These are phyloP conservation scores for Drosophila nebulosa DNA, from an alignment of 1,140 invertebrate species.

Conservation along the genomic window DNA sequence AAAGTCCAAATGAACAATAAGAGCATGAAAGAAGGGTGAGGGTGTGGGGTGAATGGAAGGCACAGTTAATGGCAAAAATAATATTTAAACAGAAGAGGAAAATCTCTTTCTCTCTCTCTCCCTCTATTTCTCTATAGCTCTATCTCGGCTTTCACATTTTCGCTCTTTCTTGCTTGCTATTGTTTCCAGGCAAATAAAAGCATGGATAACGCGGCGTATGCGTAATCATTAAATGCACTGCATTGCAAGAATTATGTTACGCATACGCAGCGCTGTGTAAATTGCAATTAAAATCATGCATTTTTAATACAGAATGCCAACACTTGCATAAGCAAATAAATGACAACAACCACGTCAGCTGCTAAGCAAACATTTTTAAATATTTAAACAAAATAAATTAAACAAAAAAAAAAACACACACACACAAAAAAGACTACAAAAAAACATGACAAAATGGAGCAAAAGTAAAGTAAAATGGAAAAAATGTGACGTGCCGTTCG, in stretches of 20 bases:
- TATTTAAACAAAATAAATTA: slow-evolving; percentile 48
- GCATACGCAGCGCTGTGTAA: slow-evolving; percentile 53
- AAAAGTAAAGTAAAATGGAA: slow-evolving; percentile 29
- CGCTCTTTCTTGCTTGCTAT: not conserved
- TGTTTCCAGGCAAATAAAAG: not conserved
- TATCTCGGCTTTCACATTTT: too few relatives aligned
- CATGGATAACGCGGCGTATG: slow-evolving; percentile 57
- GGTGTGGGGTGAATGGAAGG: slow-evolving; percentile 1
- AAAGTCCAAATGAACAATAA: slow-evolving; percentile 41
- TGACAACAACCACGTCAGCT: slow-evolving; percentile 41
- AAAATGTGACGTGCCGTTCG: slow-evolving; percentile 59
- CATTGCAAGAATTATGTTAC: slow-evolving; percentile 55
- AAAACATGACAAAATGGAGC: not conserved
- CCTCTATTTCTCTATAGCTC: not conserved
- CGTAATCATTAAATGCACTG: slow-evolving; percentile 70
- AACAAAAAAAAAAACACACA: not conserved
- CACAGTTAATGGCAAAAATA: slow-evolving; percentile 50
- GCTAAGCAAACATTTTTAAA: slow-evolving; percentile 78
- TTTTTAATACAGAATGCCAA: slow-evolving; percentile 72
- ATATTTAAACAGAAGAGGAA: slow-evolving; percentile 49
- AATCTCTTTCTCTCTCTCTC: not conserved
- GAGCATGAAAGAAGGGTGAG: slow-evolving; percentile 11
- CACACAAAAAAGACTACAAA: not conserved
- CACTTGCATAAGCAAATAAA: slow-evolving; percentile 74
- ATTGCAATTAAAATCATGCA: slow-evolving; percentile 79